Percentiles rank a stretch among this genome's conserved stretches.
These are phyloP conservation scores for Plutomurus gul DNA, from an alignment of 1,140 invertebrate genomes.

Conservation along the genomic window DNA sequence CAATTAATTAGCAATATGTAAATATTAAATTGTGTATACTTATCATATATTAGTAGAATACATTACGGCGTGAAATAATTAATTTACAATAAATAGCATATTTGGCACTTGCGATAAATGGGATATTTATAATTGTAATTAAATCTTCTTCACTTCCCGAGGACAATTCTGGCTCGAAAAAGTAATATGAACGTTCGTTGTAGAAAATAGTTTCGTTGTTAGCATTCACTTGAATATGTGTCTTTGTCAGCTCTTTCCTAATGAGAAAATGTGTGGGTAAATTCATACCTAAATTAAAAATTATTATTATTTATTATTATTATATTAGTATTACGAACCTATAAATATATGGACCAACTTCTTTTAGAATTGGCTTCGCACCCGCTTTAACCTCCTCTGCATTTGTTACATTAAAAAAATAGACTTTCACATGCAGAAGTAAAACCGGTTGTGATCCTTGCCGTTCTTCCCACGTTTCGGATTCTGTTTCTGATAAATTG, in stretches of 20 bases:
- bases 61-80: no score
- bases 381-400: slow-evolving; percentile 58
- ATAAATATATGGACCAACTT: slow-evolving; percentile 63
- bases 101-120: slow-evolving; percentile 31
- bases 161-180: slow-evolving; percentile 38
- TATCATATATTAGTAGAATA: no score
- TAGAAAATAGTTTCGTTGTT: slow-evolving; percentile 46
- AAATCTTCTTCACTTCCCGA: slow-evolving; percentile 32
- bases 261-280: not conserved
- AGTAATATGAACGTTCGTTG: slow-evolving; percentile 32
- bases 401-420: slow-evolving; percentile 61
- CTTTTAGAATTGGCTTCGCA: slow-evolving; percentile 58
- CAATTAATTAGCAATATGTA: no score
- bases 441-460: not conserved
- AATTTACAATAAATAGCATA: no score
- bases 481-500: not conserved
- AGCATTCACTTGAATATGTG: slow-evolving; percentile 45
- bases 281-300: not conserved
- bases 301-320: not conserved
- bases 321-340: slow-evolving; percentile 54
- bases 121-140: slow-evolving; percentile 43
- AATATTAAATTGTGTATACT: no score
- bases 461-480: not conserved
- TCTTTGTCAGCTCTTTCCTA: slow-evolving; percentile 40
- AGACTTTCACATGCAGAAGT: slow-evolving; percentile 55